phyloP scores from a whole-genome alignment of 1,140 invertebrate species.

The Drosophila nigromelanica region DNA sequence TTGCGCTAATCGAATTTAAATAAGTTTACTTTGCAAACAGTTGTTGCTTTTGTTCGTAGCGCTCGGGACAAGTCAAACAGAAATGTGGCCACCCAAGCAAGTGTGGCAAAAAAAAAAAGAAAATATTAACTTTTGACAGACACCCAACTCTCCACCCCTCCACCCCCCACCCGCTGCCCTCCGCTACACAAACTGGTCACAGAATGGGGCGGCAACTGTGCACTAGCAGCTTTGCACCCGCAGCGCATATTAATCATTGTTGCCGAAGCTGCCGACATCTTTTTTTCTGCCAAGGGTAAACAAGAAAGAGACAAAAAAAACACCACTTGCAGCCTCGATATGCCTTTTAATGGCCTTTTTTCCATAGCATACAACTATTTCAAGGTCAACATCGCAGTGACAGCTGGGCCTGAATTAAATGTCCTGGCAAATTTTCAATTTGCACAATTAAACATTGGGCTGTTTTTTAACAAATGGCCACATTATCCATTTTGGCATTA shows the following conservation, averaged over 20 bases:
- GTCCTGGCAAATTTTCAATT: slow-evolving; percentile 35
- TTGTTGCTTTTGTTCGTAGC: slow-evolving; percentile 25
- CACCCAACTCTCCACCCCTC: neutral
- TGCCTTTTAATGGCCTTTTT: slow-evolving; percentile 58
- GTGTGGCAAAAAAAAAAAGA: slow-evolving; percentile 31
- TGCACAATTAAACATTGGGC: slow-evolving; percentile 31
- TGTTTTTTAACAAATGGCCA: neutral
- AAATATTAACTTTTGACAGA: slow-evolving; percentile 77
- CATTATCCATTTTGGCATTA: neutral
- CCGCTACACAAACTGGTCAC: neutral
- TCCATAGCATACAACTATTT: slow-evolving; percentile 37
- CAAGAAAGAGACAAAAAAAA: slow-evolving; percentile 12
- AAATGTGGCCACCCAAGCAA: slow-evolving; percentile 29
- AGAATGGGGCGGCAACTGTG: neutral
- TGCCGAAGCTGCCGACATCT: slow-evolving; percentile 35
- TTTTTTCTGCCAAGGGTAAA: slow-evolving; percentile 46
- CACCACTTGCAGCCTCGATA: slow-evolving; percentile 44
- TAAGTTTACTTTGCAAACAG: slow-evolving; percentile 81
- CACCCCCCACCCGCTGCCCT: slow-evolving; percentile 4
- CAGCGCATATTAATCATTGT: slow-evolving; percentile 76
- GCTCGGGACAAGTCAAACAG: slow-evolving; percentile 29
- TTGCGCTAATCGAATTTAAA: slow-evolving; percentile 82
- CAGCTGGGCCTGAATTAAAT: slow-evolving; percentile 54
- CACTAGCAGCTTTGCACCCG: slow-evolving; percentile 34
- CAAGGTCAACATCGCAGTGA: slow-evolving; percentile 60